Conservation (phyloP, 2,888 invertebrate species). For the Ctena decussata region DNA sequence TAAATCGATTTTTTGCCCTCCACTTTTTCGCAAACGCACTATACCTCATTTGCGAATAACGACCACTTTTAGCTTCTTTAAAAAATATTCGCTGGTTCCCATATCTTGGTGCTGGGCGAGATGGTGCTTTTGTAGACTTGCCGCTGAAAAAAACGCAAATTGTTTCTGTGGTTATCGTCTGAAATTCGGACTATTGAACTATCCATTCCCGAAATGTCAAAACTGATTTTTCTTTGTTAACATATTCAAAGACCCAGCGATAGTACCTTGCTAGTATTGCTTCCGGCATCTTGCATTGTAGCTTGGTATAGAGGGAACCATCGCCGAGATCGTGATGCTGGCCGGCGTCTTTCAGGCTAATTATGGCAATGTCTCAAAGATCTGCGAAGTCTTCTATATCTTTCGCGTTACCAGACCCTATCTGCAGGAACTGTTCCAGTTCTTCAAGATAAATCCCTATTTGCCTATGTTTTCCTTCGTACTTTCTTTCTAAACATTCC, state of each 20-base stretch:
- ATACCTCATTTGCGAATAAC: too few relatives aligned
- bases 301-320: too few relatives aligned
- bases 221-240: slow-evolving; percentile 13
- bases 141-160: slow-evolving; percentile 1
- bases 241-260: slow-evolving; percentile 35
- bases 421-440: not conserved
- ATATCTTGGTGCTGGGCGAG: not conserved
- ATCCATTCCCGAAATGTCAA: slow-evolving; percentile 17
- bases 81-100: slow-evolving; percentile 18
- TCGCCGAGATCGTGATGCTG: slow-evolving; percentile 5
- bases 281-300: slow-evolving; percentile 31
- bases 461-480: not conserved
- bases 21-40: too few relatives aligned
- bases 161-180: slow-evolving; percentile 20
- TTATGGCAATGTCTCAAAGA: slow-evolving; percentile 38
- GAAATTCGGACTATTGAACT: slow-evolving; percentile 36
- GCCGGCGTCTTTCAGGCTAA: slow-evolving; percentile 34
- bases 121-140: not conserved
- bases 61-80: not conserved
- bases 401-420: not conserved
- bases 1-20: too few relatives aligned
- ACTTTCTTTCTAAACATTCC: not conserved
- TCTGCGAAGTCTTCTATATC: slow-evolving; percentile 39
- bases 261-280: slow-evolving; percentile 34
- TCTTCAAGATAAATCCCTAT: slow-evolving; percentile 11